These are phyloP conservation scores for Melanotaenia parkinsoni DNA, from an alignment of 2,797 vertebrate species.

Conservation along the genomic window DNA sequence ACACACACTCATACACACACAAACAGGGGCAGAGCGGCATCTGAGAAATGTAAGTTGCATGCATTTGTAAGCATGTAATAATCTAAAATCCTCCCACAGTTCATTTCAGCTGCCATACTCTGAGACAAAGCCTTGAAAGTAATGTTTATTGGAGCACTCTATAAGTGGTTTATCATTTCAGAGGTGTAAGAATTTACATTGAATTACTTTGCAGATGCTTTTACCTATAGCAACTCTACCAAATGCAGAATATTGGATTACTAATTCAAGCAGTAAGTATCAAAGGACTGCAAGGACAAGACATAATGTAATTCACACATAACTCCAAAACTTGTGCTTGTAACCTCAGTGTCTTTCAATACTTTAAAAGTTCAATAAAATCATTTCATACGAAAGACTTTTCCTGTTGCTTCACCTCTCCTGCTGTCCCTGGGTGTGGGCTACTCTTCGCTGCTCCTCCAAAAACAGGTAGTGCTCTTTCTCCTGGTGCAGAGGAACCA, in stretches of 20 bases:
- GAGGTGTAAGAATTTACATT: not conserved
- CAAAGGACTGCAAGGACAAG: not conserved
- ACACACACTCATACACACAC: slow-evolving; percentile 30
- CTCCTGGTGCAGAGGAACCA: slow-evolving; percentile 68
- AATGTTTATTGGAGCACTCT: not conserved
- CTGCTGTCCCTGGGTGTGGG: slow-evolving; percentile 33
- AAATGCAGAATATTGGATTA: not conserved
- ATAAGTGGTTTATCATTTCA: not conserved
- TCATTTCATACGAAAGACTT: slow-evolving; percentile 78
- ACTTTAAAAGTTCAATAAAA: not conserved
- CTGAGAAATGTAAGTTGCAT: slow-evolving; percentile 62
- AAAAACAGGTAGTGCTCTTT: slow-evolving; percentile 37
- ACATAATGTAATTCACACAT: not conserved
- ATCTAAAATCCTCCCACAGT: slow-evolving; percentile 59
- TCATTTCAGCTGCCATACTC: slow-evolving; percentile 29
- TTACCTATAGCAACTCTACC: not conserved
- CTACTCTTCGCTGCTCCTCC: slow-evolving; percentile 60
- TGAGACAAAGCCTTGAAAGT: slow-evolving; percentile 18
- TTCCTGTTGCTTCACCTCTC: slow-evolving; percentile 72
- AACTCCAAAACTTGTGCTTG: not conserved
- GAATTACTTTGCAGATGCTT: not conserved
- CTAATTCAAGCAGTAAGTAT: not conserved
- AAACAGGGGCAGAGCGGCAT: slow-evolving; percentile 68
- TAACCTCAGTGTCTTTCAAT: not conserved
- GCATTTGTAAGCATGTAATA: slow-evolving; percentile 62